These are phyloP conservation scores for Centropyge bicolor DNA, from an alignment of 2,797 vertebrate species.

Conservation along the genomic window DNA sequence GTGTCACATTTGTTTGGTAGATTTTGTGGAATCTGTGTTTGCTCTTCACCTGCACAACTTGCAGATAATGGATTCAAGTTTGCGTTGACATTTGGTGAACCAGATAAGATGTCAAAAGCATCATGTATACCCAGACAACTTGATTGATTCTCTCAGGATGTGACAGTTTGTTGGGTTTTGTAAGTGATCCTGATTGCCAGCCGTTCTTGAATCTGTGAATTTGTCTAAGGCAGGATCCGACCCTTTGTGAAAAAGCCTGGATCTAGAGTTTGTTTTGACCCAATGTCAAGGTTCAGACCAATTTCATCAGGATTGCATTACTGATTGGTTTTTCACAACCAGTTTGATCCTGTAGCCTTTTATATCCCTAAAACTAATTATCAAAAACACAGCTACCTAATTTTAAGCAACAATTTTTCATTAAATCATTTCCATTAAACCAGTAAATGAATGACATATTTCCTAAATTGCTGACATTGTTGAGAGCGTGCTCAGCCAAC, in stretches of 20 bases:
- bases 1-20: too few species aligned
- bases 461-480: constrained; percentile 95
- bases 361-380: neutral
- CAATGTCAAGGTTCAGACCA: constrained; percentile 35
- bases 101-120: neutral
- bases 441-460: too few species aligned
- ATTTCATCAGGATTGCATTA: constrained; percentile 18
- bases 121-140: neutral
- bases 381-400: neutral
- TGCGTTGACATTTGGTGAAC: neutral
- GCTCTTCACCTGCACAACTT: neutral
- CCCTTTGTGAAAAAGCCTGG: constrained; percentile 32
- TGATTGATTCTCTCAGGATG: neutral
- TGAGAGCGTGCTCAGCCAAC: constrained; percentile 96
- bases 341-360: neutral
- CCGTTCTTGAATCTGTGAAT: neutral
- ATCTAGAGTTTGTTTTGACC: constrained; percentile 45
- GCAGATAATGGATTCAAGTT: neutral
- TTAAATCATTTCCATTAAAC: too few species aligned
- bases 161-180: neutral
- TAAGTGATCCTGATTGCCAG: neutral
- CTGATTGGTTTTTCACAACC: neutral
- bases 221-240: constrained; percentile 2
- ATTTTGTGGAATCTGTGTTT: too few species aligned
- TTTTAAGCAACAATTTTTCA: too few species aligned